A percentile compares a stretch with the other conserved stretches of the same genome.
These are phyloP conservation scores for Ophraella communa DNA, from an alignment of 2,888 invertebrate species.

Conservation along the genomic window DNA sequence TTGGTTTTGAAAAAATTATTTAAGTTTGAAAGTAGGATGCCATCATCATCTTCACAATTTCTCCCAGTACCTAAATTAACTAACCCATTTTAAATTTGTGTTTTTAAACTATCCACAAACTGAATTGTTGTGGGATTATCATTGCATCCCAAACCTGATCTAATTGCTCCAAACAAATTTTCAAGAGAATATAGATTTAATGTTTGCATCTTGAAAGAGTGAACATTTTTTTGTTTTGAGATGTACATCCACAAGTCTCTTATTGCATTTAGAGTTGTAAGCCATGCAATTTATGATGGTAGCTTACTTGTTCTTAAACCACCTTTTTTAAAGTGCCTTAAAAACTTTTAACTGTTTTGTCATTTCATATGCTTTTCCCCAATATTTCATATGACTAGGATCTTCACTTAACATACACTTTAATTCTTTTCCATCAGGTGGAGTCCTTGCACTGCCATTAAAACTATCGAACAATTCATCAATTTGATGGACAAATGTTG, in stretches of 20 bases:
- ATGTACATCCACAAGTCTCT: neutral
- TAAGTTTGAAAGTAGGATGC: neutral
- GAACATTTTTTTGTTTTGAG: neutral
- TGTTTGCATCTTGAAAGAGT: neutral
- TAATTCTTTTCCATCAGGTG: too few species aligned
- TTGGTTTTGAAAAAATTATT: neutral
- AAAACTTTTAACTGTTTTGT: neutral
- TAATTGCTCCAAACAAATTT: constrained; percentile 17
- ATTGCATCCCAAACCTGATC: constrained; percentile 12
- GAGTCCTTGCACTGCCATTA: too few species aligned
- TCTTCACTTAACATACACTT: neutral
- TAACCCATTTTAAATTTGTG: neutral
- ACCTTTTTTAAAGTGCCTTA: neutral
- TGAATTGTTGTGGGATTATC: constrained; percentile 12
- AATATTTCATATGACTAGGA: neutral
- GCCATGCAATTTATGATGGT: constrained; percentile 9
- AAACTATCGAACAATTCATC: too few species aligned
- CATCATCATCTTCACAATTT: constrained; percentile 5
- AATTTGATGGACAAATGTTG: too few species aligned
- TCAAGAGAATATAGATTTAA: constrained; percentile 8
- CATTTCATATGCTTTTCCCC: neutral
- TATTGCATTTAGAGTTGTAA: constrained; percentile 7
- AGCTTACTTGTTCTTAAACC: neutral
- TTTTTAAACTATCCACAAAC: constrained; percentile 3
- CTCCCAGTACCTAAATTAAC: neutral